Base-by-base conservation (phyloP, 2,888 invertebrate genomes). In the Nomada fabriciana region DNA sequence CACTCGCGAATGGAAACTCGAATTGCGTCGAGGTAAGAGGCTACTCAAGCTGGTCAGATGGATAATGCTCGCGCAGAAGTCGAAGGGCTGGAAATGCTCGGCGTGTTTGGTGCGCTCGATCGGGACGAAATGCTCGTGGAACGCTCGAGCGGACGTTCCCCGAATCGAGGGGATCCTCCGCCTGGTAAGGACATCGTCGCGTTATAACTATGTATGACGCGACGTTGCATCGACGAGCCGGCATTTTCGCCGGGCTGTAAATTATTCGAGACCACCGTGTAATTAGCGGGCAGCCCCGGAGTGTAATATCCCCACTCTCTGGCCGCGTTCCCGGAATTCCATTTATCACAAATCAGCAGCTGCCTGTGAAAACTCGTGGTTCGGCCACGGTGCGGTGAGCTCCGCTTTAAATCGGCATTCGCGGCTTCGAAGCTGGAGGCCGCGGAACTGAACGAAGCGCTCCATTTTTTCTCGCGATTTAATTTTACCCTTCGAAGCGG, bases 271-370 rank as follows among this genome's bases (percentile, higher is more conserved):
- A 86, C 87, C 85, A 90, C 85, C 88, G 87, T 89, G 91, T 91
- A 92, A 92, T 92, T 92, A 92, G 91, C 87, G 90, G 89, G 84
- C 87, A 88, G 90, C 90, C 82, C 89, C 88, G 82, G 86, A 89
- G 89, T 86, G 88, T 89, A 88, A 88, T 89, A 87, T 89, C 85
- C 86, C 86, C 89, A 82, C 87, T 86, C 79, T 84, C 79, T 85
- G 76, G 71, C 86, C 89, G 87, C 89, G 89, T 90, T 91, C 90
- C 83, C 87, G 79, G 88, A 85, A 92, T 92, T 91, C 91, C 90
- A 90, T 91, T 91, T 91, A 91, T 92, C 91, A 91, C 89, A 82
- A 91, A 91, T 91, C 90, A 89, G 88, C 91, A 89, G 91, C 91
- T 91, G 90, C 89, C 83, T 84, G 74, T 75, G 78, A 76, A 85